Percentiles rank a stretch among this genome's conserved stretches.
Conservation (phyloP, 2,888 invertebrate genomes). For the Panzeria rudis region DNA sequence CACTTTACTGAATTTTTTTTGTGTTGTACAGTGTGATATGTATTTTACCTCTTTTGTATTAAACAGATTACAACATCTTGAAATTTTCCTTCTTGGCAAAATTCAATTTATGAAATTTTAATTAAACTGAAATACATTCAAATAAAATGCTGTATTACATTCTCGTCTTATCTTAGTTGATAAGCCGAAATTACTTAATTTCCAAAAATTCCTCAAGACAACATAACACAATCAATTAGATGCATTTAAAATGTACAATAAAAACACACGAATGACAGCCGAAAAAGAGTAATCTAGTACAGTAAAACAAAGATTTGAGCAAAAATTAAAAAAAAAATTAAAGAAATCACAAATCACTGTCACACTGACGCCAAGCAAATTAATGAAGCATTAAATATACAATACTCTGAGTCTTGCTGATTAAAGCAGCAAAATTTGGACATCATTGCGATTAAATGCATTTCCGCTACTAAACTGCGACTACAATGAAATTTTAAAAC, state of each 20-base stretch:
- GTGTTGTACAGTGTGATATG: no score
- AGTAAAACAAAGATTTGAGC: conserved; percentile 32
- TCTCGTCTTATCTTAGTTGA: conserved; percentile 4
- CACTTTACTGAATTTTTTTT: no score
- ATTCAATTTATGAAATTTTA: background rate
- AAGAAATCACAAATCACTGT: conserved; percentile 36
- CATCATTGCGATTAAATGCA: conserved; percentile 44
- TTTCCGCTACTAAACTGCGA: conserved; percentile 34
- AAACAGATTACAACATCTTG: background rate
- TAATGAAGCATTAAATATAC: conserved; percentile 55
- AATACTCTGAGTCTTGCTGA: background rate
- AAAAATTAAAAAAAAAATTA: background rate
- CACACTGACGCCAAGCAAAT: conserved; percentile 62
- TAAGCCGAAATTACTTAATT: conserved; percentile 49
- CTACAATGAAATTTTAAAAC: conserved; percentile 9
- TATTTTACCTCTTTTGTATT: conserved; percentile 12
- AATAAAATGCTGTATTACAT: background rate
- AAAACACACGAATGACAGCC: no score
- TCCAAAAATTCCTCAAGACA: conserved; percentile 42
- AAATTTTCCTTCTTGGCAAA: background rate
- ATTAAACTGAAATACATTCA: background rate
- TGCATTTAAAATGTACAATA: conserved; percentile 40
- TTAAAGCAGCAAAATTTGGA: conserved; percentile 13
- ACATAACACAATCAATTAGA: conserved; percentile 20
- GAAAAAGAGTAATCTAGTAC: conserved; percentile 54